Base-by-base conservation (phyloP, 2,888 invertebrate species). In the Drosophila paranaensis region DNA sequence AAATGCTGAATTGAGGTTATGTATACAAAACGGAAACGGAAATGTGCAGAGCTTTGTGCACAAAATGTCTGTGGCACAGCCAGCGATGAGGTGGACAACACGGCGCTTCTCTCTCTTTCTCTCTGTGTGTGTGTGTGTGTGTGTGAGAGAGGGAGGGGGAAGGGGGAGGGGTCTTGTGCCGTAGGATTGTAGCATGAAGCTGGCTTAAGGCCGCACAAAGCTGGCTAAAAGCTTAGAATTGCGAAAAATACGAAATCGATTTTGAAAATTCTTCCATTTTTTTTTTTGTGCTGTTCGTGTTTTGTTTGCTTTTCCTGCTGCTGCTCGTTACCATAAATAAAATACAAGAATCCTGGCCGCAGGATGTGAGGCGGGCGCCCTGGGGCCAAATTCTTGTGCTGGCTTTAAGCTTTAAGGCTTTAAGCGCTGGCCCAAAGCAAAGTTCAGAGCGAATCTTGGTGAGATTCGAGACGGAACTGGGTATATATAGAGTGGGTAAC, bases 21-120 rank as follows among this genome's bases (percentile, higher is more conserved):
- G 89, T 90, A 89, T 81, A 91, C 90, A 89, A 86, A 90, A 84
- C 85, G 90, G 85, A 86, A 90, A 86, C 89, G 89, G 88, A 81
- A 87, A 89, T 88, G 90, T 84, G 90, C 81, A 86, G 83, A 74
- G 79, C 85, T 83, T 89, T 83, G 90, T 77, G 77, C 88, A 85
- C 90, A 82, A 88, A 89, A 89, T 84, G 88, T 88, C 86, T 88
- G 75, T 67, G 58, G 14, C 54, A 40, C 56, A 61, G 64, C 50
- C 55, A 40, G 64, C 58, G 39, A 45, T 14, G 60, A 61, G 64
- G 45, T 69, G 71, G 60, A 71, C 58, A 65, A 27, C 40, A 69
- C 33, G 40, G 35, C 20, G 20, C 20, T 20, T 20, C 20, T 20
- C 20, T 2, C 1, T 20, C 20, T 20, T 2, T 20, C 20, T 20